Percentiles rank a stretch among this genome's conserved stretches.
phyloP scores from a whole-genome alignment of 2,888 invertebrate genomes.

The Junonia oenone region DNA sequence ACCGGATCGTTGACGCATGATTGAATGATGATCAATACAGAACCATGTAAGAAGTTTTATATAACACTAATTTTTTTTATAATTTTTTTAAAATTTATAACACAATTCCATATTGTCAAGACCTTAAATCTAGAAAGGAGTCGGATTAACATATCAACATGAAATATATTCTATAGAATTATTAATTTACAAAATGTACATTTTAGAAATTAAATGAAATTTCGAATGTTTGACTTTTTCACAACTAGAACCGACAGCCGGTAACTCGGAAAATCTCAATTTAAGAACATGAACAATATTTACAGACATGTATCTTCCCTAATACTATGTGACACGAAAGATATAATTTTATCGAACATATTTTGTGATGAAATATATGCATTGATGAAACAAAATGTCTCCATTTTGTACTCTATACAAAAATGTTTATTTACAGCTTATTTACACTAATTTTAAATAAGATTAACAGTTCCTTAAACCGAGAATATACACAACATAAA shows the following conservation, averaged over 20 bases:
- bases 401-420: slow-evolving; percentile 34
- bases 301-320: slow-evolving; percentile 16
- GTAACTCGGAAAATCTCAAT: background rate
- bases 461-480: slow-evolving; percentile 2
- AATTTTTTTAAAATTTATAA: slow-evolving; percentile 54
- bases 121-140: slow-evolving; percentile 36
- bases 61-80: slow-evolving; percentile 50
- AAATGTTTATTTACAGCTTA: slow-evolving; percentile 31
- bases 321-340: slow-evolving; percentile 1
- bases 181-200: slow-evolving; percentile 24
- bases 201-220: slow-evolving; percentile 1
- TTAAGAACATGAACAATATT: slow-evolving; percentile 15
- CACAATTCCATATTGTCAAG: slow-evolving; percentile 67
- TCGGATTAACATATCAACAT: slow-evolving; percentile 26
- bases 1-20: slow-evolving; percentile 31
- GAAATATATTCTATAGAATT: slow-evolving; percentile 18
- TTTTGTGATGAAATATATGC: slow-evolving; percentile 4
- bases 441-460: slow-evolving; percentile 22
- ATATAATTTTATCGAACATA: slow-evolving; percentile 16
- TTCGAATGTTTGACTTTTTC: slow-evolving; percentile 1
- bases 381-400: slow-evolving; percentile 14
- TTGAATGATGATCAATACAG: slow-evolving; percentile 28
- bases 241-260: slow-evolving; percentile 10
- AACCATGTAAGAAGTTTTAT: slow-evolving; percentile 30
- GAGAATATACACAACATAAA: background rate